phyloP scores from a whole-genome alignment of 2,113 vertebrate genomes.

The Empidonax alnorum region DNA sequence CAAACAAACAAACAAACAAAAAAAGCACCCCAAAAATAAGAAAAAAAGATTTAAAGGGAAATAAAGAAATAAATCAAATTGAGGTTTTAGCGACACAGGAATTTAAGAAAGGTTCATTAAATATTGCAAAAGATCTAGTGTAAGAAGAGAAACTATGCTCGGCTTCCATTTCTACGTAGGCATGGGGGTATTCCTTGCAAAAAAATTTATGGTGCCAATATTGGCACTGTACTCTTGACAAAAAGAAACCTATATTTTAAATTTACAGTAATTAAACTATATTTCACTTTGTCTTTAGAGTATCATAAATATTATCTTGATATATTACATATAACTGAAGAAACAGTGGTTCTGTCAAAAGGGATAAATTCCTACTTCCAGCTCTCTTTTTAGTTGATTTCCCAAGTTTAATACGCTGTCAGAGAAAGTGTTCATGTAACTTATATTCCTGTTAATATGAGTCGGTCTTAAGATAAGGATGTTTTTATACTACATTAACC shows the following conservation, averaged over 20 bases:
- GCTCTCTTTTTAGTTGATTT: not conserved
- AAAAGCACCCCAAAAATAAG: not conserved
- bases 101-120: not conserved
- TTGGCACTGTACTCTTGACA: not conserved
- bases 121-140: not conserved
- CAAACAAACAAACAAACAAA: not conserved
- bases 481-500: not conserved
- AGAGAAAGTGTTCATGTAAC: not conserved
- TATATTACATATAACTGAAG: not conserved
- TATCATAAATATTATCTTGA: not conserved
- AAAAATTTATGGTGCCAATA: not conserved
- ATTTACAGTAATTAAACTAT: not conserved
- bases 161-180: not conserved
- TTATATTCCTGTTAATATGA: not conserved
- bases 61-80: not conserved
- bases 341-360: not conserved
- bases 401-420: not conserved
- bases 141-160: not conserved
- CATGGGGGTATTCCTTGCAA: not conserved
- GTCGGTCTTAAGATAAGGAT: not conserved
- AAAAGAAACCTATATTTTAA: not conserved
- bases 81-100: not conserved
- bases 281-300: not conserved
- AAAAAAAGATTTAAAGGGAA: not conserved
- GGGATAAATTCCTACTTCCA: not conserved